These are phyloP conservation scores for Serinus canaria DNA, from an alignment of 2,113 vertebrate genomes.

Conservation along the genomic window DNA sequence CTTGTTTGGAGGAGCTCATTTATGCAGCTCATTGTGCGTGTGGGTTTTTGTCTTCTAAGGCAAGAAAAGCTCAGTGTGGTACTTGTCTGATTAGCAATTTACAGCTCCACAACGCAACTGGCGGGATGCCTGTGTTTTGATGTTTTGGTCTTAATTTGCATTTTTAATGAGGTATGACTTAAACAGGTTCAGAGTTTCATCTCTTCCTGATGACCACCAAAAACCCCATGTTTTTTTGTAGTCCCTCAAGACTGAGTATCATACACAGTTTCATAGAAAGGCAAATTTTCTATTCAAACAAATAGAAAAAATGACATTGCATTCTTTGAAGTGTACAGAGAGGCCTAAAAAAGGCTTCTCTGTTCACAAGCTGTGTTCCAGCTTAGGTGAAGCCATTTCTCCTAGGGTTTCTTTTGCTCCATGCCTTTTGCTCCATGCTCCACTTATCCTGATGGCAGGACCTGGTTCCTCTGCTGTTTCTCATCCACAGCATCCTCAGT, in stretches of 20 bases:
- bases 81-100: slow-evolving; percentile 54
- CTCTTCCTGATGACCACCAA: neutral
- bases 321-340: neutral
- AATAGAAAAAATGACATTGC: neutral
- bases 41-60: slow-evolving; percentile 46
- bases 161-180: slow-evolving; percentile 41
- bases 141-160: slow-evolving; percentile 36
- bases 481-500: neutral
- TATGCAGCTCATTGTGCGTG: neutral
- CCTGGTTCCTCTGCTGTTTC: neutral
- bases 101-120: neutral
- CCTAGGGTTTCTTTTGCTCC: neutral
- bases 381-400: neutral
- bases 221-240: neutral
- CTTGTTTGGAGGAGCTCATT: slow-evolving; percentile 51
- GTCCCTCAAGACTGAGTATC: neutral
- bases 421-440: neutral
- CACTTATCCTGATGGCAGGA: neutral
- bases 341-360: neutral
- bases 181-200: neutral
- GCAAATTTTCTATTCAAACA: neutral
- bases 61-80: slow-evolving; percentile 51
- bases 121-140: slow-evolving; percentile 3
- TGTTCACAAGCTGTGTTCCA: neutral
- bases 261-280: neutral